phyloP scores from a whole-genome alignment of 37 sponge, comb jelly and placozoan genomes.

The Lycopodina hypogea region DNA sequence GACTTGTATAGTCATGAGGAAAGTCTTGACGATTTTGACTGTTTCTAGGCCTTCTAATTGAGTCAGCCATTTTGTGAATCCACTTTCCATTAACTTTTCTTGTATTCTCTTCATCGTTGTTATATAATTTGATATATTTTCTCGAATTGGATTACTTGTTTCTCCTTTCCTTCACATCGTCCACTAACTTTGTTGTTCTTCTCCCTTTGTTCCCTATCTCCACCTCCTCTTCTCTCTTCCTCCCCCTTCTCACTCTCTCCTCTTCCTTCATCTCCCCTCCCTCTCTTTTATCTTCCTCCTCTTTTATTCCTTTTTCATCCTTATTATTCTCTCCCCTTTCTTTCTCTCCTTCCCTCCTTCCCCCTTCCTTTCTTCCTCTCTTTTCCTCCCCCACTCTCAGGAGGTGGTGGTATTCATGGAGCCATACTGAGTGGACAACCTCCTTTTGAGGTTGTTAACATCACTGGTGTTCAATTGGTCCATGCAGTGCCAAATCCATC shows the following conservation, averaged over 20 bases:
- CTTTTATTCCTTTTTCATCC: not conserved
- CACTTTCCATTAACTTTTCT: no score
- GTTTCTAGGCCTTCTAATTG: no score
- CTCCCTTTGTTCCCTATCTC: not conserved
- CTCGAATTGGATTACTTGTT: no score
- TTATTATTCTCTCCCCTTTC: not conserved
- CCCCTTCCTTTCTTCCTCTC: slow-evolving; percentile 51
- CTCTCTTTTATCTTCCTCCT: no score
- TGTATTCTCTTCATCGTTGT: no score
- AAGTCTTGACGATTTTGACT: no score
- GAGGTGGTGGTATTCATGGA: not conserved
- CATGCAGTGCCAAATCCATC: slow-evolving; percentile 52
- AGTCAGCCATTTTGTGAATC: no score
- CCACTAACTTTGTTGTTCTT: no score
- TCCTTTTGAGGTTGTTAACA: not conserved
- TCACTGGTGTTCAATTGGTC: slow-evolving; percentile 32
- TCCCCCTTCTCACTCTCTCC: not conserved
- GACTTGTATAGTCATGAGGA: no score
- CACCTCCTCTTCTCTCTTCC: not conserved
- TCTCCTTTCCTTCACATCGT: no score
- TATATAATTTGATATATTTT: no score
- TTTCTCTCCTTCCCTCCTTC: not conserved
- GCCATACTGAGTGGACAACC: not conserved
- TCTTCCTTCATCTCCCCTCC: no score
- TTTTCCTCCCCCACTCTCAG: slow-evolving; percentile 20